Conservation (phyloP, 2,888 invertebrate genomes). For the Eupithecia inturbata region DNA sequence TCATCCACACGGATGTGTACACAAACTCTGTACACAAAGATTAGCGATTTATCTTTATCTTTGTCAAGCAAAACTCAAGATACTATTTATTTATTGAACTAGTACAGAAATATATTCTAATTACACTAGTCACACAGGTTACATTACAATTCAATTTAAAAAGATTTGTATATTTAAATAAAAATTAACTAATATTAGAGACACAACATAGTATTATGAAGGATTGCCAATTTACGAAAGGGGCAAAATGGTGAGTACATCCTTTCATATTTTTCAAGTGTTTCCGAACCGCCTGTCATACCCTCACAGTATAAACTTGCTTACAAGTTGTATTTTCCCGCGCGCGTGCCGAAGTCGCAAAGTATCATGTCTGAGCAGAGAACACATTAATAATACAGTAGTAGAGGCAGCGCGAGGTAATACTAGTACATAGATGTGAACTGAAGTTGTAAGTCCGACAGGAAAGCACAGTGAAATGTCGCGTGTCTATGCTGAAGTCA, state of each 20-base stretch:
- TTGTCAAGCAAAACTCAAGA: no score
- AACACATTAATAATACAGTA: constrained; percentile 77
- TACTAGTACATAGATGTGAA: constrained; percentile 23
- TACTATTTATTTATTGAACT: no score
- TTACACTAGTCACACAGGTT: no score
- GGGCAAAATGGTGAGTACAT: not conserved
- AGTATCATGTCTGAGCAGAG: constrained; percentile 67
- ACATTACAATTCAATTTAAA: no score
- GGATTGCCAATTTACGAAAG: not conserved
- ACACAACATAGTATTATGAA: no score
- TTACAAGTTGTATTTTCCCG: constrained; percentile 40
- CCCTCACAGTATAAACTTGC: constrained; percentile 34
- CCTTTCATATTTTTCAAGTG: constrained; percentile 3
- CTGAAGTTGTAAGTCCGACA: not conserved
- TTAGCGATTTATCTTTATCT: no score
- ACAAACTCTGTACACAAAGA: no score
- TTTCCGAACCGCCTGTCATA: constrained; percentile 7
- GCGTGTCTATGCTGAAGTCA: not conserved
- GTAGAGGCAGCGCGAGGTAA: constrained; percentile 43
- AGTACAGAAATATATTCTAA: no score
- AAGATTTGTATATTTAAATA: no score
- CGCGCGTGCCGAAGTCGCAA: constrained; percentile 65
- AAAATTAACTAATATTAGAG: no score
- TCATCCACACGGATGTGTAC: no score
- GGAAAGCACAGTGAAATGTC: not conserved